phyloP scores from a whole-genome alignment of 2,888 invertebrate species.

The Drepanosiphum platanoidis region DNA sequence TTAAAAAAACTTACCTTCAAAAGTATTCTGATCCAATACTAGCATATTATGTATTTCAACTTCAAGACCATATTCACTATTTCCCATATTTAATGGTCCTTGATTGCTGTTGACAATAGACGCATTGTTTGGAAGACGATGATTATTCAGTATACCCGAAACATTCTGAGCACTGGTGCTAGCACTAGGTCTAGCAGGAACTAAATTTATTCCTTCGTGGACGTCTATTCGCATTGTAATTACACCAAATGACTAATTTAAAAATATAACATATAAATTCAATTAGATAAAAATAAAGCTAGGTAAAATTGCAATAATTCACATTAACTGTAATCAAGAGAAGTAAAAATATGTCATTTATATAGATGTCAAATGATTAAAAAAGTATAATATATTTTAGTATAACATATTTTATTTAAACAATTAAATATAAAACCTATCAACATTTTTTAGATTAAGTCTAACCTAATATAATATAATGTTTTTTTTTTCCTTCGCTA shows the following conservation, averaged over 20 bases:
- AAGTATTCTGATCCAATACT: conserved; percentile 94
- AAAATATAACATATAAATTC: background rate
- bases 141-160: conserved; percentile 65
- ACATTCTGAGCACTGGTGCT: conserved; percentile 79
- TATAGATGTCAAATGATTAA: too few relatives aligned
- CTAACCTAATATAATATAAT: too few relatives aligned
- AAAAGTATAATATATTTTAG: too few relatives aligned
- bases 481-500: too few relatives aligned
- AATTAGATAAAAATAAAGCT: background rate
- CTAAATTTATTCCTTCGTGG: conserved; percentile 79
- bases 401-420: too few relatives aligned
- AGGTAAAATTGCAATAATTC: background rate
- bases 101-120: conserved; percentile 7
- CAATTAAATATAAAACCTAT: too few relatives aligned
- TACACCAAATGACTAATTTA: conserved; percentile 86
- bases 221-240: conserved; percentile 90
- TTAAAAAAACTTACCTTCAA: conserved; percentile 74
- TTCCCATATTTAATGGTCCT: conserved; percentile 38
- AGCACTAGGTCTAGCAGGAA: conserved; percentile 77
- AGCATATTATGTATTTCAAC: conserved; percentile 90
- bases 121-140: conserved; percentile 20
- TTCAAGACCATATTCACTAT: conserved; percentile 75
- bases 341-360: too few relatives aligned
- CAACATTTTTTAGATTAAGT: too few relatives aligned
- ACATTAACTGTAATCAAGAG: background rate